Evolutionary conservation across 2,888 invertebrate genomes (phyloP), one percentile per base, ranked within the genome.

Genomic region (Chrysodeixis includens): DNA sequence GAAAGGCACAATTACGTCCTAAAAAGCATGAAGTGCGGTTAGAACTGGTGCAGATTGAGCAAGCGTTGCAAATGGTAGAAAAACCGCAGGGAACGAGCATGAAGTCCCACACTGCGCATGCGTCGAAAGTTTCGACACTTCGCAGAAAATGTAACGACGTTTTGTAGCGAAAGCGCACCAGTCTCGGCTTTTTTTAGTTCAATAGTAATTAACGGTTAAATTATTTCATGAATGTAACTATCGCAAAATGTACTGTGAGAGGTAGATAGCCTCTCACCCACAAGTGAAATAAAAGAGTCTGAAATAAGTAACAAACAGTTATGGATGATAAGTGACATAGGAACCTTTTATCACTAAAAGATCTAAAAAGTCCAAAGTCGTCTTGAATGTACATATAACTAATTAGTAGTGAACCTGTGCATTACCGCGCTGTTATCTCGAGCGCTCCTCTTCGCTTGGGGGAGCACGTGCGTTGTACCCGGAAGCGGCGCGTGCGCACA

Each of bases 11-110:
- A 74, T 76, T 76, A 79, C 49, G 62, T 70, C 63, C 63, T 74
- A 74, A 64, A 78, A 79, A 70, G 66, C 40, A 40, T 35, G 14
- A 35, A 51, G 62, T 69, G 67, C 66, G 69, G 71, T 73, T 73
- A 53, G 63, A 59, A 55, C 67, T 64, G 58, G 57, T 44, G 65
- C 66, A 71, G 63, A 58, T 73, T 66, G 65, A 40, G 71, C 70
- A 79, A 75, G 40, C 18, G 56, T 58, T 67, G 62, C 56, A 46
- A 53, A 60, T 54, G 59, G 63, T 62, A 62, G 70, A 71, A 71
- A 82, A 79, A 82, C 72, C 69, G 70, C 82, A 79, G 69, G 70
- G 68, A 71, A 78, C 26, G 26, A 58, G 46, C 65, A 69, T 71
- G 58, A 44, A 68, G 68, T 76, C 68, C 66, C 68, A 69, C 69